These are phyloP conservation scores for Resseliella maxima DNA, from an alignment of 2,888 invertebrate genomes.

Conservation along the genomic window DNA sequence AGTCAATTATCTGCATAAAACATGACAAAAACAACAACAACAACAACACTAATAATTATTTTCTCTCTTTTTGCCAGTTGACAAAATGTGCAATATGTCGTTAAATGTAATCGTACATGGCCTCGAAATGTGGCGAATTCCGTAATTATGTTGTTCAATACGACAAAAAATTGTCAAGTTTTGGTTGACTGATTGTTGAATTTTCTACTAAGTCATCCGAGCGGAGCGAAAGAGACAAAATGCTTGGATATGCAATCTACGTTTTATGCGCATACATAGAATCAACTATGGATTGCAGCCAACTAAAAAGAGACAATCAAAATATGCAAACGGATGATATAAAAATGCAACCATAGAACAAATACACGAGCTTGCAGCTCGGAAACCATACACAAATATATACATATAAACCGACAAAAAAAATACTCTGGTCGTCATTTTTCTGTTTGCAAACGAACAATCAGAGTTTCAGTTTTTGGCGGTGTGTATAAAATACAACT, in stretches of 20 bases:
- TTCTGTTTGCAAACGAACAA: constrained; percentile 22
- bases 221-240: constrained; percentile 8
- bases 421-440: background rate
- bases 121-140: background rate
- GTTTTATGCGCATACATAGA: background rate
- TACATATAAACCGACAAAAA: background rate
- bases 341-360: constrained; percentile 5
- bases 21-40: background rate
- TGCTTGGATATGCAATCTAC: background rate
- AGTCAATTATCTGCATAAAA: background rate
- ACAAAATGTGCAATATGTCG: constrained; percentile 6
- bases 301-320: constrained; percentile 1
- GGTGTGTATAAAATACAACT: background rate
- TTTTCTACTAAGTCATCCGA: background rate
- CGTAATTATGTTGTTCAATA: constrained; percentile 38
- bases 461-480: background rate
- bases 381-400: background rate
- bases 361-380: background rate
- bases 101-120: background rate
- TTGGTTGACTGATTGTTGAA: constrained; percentile 53
- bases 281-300: background rate
- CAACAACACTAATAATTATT: background rate
- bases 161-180: constrained; percentile 21
- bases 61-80: constrained; percentile 10
- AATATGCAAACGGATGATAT: constrained; percentile 34